A percentile compares a stretch with the other conserved stretches of the same genome.
Evolutionary conservation across 2,113 vertebrate genomes (phyloP).

Genomic region (Platysternon megacephalum): DNA sequence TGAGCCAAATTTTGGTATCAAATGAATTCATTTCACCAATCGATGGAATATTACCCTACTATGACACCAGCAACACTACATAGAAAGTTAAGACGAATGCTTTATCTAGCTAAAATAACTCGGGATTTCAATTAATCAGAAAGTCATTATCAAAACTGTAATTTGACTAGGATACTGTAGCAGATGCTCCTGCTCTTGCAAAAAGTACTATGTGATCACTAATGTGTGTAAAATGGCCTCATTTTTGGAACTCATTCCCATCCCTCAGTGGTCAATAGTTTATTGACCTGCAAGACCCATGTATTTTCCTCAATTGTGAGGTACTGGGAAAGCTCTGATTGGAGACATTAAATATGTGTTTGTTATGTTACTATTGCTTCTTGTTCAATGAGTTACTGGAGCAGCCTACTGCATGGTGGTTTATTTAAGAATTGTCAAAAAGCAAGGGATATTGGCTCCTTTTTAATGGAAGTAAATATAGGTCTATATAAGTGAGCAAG

Average conservation of each 20-base stretch:
- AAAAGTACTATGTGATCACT: slow-evolving; percentile 36
- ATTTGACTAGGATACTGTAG: slow-evolving; percentile 53
- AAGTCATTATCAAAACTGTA: slow-evolving; percentile 57
- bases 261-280: slow-evolving; percentile 29
- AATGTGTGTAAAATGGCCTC: slow-evolving; percentile 54
- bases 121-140: slow-evolving; percentile 56
- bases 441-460: accelerated
- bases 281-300: slow-evolving; percentile 28
- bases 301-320: not conserved
- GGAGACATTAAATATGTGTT: not conserved
- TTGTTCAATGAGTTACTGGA: not conserved
- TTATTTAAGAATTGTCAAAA: not conserved
- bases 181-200: slow-evolving; percentile 58
- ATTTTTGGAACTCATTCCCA: slow-evolving; percentile 41
- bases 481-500: not conserved
- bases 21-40: not conserved
- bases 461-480: accelerated
- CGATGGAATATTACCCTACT: not conserved
- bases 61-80: slow-evolving; percentile 2
- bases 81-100: not conserved
- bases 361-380: not conserved
- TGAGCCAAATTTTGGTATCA: not conserved
- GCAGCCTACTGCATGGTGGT: accelerated
- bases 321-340: not conserved
- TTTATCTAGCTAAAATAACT: slow-evolving; percentile 54